Evolutionary conservation across 2,888 invertebrate genomes (phyloP).

Genomic region (Papilio gigon): DNA sequence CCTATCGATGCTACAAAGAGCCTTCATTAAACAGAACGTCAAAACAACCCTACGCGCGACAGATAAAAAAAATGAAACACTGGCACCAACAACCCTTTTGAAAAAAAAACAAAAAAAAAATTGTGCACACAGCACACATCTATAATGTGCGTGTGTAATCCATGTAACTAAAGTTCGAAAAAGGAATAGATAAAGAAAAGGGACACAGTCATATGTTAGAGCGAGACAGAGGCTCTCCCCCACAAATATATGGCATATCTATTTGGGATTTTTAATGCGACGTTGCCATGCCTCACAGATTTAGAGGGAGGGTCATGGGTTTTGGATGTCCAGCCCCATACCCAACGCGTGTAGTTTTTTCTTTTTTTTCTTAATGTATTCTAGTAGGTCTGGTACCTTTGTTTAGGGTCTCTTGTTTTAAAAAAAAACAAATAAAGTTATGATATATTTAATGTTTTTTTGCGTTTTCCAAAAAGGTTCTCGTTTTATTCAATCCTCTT

Average conservation of each 20-base stretch:
- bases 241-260: conserved; percentile 50
- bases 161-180: conserved; percentile 45
- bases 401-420: not conserved
- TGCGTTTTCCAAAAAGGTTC: not conserved
- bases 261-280: conserved; percentile 46
- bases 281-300: conserved; percentile 44
- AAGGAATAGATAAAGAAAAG: conserved; percentile 52
- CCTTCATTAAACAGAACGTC: conserved; percentile 27
- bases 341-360: conserved; percentile 10
- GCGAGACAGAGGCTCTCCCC: conserved; percentile 49
- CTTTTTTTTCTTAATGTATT: not conserved
- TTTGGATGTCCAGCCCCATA: conserved; percentile 40
- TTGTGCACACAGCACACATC: conserved; percentile 13
- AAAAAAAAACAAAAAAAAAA: conserved; percentile 12
- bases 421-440: not conserved
- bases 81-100: conserved; percentile 34
- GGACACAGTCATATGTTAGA: conserved; percentile 47
- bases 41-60: conserved; percentile 29
- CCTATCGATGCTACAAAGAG: conserved; percentile 34
- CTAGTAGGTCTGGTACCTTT: not conserved
- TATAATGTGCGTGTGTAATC: conserved; percentile 35
- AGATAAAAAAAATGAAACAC: conserved; percentile 27
- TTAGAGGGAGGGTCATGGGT: conserved; percentile 41
- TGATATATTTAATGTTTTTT: not conserved
- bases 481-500: not conserved